These are phyloP conservation scores for Pyralis farinalis DNA, from an alignment of 2,888 invertebrate genomes.

Conservation along the genomic window DNA sequence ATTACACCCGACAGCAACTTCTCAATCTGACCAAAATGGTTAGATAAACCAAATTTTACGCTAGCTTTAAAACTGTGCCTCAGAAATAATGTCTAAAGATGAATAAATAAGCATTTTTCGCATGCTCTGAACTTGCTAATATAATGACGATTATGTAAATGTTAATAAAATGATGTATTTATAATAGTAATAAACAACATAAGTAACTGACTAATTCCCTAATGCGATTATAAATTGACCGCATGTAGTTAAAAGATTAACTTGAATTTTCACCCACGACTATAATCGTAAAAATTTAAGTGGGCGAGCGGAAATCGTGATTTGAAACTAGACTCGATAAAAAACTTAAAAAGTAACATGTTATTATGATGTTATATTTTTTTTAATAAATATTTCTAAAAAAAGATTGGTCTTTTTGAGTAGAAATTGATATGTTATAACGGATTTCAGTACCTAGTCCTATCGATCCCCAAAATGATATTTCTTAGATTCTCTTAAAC, in stretches of 20 bases:
- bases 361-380: no score
- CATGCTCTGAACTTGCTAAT: background rate
- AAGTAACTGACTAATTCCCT: background rate
- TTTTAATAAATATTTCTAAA: no score
- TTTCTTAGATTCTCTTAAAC: no score
- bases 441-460: no score
- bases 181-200: background rate
- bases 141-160: background rate
- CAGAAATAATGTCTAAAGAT: background rate
- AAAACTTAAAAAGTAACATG: no score
- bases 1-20: background rate
- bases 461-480: no score
- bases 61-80: no score
- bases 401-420: no score
- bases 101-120: background rate
- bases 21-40: no score
- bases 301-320: conserved; percentile 21
- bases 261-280: conserved; percentile 20
- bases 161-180: background rate
- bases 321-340: conserved; percentile 17
- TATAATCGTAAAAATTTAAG: conserved; percentile 12
- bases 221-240: conserved; percentile 6
- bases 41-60: no score
- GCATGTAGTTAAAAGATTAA: conserved; percentile 4
- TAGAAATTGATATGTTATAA: no score